Conservation (phyloP, 2,113 vertebrate genomes). For the Antechinus flavipes region DNA sequence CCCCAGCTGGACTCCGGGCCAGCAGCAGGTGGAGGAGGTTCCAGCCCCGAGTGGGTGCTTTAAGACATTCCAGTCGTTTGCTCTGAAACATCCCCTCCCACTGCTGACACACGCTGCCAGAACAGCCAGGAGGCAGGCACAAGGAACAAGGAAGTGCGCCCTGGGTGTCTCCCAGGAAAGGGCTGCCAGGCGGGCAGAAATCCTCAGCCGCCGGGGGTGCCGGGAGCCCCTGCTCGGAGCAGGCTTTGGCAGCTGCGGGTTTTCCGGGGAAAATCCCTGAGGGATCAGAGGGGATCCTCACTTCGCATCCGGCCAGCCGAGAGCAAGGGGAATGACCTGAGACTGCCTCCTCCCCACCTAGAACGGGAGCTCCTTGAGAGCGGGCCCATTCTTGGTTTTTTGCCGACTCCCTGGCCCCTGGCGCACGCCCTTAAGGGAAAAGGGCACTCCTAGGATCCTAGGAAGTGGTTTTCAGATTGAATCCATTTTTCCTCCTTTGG, state of each 20-base stretch:
- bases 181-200: neutral
- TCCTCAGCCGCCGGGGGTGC: neutral
- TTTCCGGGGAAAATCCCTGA: neutral
- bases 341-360: neutral
- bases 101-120: neutral
- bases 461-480: neutral
- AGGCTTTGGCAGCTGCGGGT: neutral
- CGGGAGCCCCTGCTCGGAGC: neutral
- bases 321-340: neutral
- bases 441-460: neutral
- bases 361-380: neutral
- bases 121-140: neutral
- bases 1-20: neutral
- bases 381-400: neutral
- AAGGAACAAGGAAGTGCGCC: neutral
- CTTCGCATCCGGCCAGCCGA: neutral
- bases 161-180: neutral
- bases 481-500: neutral
- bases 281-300: neutral
- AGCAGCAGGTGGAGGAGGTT: neutral
- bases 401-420: no score
- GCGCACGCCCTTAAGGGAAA: no score
- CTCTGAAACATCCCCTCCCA: neutral
- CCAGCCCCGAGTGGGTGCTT: neutral
- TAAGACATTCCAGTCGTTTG: neutral